These are phyloP conservation scores for Eulithis prunata DNA, from an alignment of 2,888 invertebrate genomes.

Conservation along the genomic window DNA sequence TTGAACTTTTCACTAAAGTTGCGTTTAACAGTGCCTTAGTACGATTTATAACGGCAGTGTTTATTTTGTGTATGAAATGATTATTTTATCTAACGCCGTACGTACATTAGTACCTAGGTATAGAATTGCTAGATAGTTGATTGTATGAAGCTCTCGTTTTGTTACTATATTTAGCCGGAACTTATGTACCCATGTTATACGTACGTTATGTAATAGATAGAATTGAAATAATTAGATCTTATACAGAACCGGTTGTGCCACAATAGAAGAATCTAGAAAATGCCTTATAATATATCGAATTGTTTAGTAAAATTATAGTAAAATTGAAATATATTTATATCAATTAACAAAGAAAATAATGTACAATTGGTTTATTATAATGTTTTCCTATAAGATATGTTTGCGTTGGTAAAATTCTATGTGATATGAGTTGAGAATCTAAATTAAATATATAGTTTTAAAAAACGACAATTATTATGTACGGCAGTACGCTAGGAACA, in stretches of 20 bases:
- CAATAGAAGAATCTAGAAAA: slow-evolving; percentile 1
- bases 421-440: no score
- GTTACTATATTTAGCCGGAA: slow-evolving; percentile 1
- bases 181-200: no score
- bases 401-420: no score
- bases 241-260: background rate
- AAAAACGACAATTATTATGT: no score
- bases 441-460: no score
- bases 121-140: slow-evolving; percentile 2
- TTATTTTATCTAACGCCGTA: background rate
- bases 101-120: background rate
- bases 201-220: background rate
- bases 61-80: background rate
- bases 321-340: background rate
- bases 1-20: background rate
- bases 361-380: no score
- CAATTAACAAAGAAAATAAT: no score
- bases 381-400: no score
- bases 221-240: no score
- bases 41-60: background rate
- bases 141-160: background rate
- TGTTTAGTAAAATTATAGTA: background rate
- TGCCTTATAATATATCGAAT: background rate
- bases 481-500: no score
- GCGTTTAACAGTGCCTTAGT: background rate